Conservation (phyloP, 1,140 invertebrate species). For the Drosophila paulistorum region DNA sequence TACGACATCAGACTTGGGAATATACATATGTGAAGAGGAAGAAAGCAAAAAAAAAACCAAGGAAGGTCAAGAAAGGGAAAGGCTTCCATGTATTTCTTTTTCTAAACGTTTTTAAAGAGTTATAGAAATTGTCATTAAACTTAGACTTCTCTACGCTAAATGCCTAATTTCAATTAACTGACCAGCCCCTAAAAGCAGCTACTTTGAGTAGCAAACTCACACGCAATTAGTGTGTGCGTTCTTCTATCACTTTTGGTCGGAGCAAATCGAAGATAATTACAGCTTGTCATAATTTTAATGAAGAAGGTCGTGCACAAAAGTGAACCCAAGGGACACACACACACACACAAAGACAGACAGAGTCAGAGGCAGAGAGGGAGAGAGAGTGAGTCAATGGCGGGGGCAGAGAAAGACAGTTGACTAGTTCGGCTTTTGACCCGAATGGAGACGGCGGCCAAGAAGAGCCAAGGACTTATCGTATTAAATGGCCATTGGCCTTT, state of each 20-base stretch:
- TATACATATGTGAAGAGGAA: neutral
- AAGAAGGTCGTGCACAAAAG: constrained; percentile 67
- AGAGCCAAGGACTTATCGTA: constrained; percentile 57
- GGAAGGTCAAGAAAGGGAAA: no score
- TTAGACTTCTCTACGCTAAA: neutral
- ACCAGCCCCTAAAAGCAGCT: neutral
- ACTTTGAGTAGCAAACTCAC: constrained; percentile 32
- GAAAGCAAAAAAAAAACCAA: neutral
- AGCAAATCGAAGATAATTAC: constrained; percentile 82
- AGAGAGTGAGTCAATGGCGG: neutral
- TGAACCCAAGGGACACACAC: constrained; percentile 46
- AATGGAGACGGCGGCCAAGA: neutral
- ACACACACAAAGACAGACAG: constrained; percentile 10
- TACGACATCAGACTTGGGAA: neutral
- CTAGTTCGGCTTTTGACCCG: neutral
- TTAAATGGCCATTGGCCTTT: constrained; percentile 62
- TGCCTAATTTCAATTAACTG: constrained; percentile 22
- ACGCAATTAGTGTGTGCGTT: constrained; percentile 70
- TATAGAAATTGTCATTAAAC: no score
- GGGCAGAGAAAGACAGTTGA: neutral
- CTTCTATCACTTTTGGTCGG: constrained; percentile 49
- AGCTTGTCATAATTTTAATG: constrained; percentile 82
- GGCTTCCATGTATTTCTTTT: no score
- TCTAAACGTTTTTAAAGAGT: no score
- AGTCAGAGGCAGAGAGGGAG: neutral